Base-by-base conservation (phyloP, 2,113 vertebrate species). In the Trichomycterus rosablanca region DNA sequence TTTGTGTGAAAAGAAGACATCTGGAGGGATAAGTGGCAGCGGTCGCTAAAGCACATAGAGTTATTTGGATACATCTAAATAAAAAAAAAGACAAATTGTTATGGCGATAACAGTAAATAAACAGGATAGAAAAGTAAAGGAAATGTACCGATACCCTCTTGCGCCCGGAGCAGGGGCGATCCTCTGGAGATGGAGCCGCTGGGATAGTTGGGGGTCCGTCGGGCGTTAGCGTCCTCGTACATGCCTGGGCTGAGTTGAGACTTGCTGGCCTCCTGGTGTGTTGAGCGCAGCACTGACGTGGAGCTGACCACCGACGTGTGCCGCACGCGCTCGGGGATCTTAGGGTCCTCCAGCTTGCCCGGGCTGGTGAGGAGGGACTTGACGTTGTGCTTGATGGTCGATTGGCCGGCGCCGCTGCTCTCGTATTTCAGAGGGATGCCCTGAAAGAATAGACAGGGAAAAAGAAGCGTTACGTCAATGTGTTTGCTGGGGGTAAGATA, bases 361-460 rank as follows among this genome's bases (percentile, higher is more conserved):
- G 95, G 90, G 74, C 90, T 93, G 50, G 93, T 95, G 81, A 99
- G 95, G 49, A 99, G 83, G 46, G 95, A 97, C 84, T 97, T 99
- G 70, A 99, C 97, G 35, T 97, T 97, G 82, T 99, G 97, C 83
- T 98, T 99, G 82, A 98, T 96, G 62, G 92, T 80, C 10, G 93
- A 84, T 73, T 94, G 93, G 77, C 74, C 71, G 67, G 84, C 79
- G 65, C 85, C 80, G 34, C 72, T 84, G 77, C 78, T 86, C 74
- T 93, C 91, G 59, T 88, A 92, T 72, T 93, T 95, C 80, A 94
- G 84, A 66, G 91, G 84, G 63, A 93, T 93, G 19, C 92, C 93
- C 95, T 98, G 53, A 63, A 62, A 67, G 63, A 70, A 0, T 7
- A 11, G 34, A 54, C 56, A 34, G 6, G 7, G 20, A 35, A 7